Evolutionary conservation across 2,113 vertebrate genomes (phyloP).

Genomic region (Leptodactylus fuscus): DNA sequence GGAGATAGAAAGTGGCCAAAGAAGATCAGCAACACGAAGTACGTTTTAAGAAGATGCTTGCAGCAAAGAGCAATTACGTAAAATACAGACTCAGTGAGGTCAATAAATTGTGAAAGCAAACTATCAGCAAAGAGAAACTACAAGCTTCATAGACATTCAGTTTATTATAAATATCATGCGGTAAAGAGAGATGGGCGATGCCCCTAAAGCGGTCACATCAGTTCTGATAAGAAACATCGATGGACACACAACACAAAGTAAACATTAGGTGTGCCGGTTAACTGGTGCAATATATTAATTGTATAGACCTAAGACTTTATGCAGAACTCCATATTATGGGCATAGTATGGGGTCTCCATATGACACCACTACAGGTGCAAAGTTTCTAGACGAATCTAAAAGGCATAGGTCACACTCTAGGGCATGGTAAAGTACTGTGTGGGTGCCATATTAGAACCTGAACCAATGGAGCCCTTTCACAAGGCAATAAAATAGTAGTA

Average conservation of each 20-base stretch:
- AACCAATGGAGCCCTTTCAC: no score
- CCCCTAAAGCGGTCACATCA: not conserved
- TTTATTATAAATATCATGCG: not conserved
- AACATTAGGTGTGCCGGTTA: not conserved
- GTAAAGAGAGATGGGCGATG: not conserved
- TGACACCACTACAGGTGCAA: not conserved
- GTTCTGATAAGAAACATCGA: not conserved
- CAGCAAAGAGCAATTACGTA: constrained; percentile 8
- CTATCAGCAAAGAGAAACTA: not conserved
- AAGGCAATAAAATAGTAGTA: not conserved
- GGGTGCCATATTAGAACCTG: no score
- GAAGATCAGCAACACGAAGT: constrained; percentile 62
- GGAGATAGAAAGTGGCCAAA: constrained; percentile 60
- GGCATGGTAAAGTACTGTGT: no score
- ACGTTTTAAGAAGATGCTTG: constrained; percentile 32
- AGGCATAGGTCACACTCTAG: no score
- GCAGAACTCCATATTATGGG: not conserved
- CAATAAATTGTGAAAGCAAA: constrained; percentile 37
- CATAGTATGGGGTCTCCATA: not conserved
- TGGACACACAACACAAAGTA: not conserved
- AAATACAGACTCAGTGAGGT: not conserved
- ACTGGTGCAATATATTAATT: not conserved
- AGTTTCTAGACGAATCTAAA: not conserved
- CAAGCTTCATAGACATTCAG: not conserved
- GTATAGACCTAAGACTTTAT: not conserved